Base-by-base conservation (phyloP, 2,113 vertebrate species). In the Leiothrix lutea region DNA sequence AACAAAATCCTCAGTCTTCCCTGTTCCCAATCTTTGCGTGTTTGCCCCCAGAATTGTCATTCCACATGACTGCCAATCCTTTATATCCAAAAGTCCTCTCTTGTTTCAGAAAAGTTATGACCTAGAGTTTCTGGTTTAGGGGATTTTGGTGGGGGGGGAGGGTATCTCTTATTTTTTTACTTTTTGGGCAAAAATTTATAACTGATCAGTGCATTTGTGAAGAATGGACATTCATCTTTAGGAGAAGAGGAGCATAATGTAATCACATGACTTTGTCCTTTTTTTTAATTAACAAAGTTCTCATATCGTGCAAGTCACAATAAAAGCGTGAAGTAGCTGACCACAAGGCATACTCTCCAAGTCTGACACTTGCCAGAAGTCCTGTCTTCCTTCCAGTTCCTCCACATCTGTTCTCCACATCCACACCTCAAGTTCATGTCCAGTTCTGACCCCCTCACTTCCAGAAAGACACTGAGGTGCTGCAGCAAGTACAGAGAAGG, bases 141-240 rank as follows among this genome's bases (percentile, higher is more conserved):
- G 2, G 7, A 0, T 12, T 33, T 67, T 38, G 20, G 44, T 21
- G 45, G 20, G 2, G 3, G 24, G 2, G 2, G 26, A 26, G 14
- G 6, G 26, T 4, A 1, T 26, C 1, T 51, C 38, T n/a, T 18
- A 29, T 65, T 35, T 53, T 71, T 60, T 80, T 22, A 50, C 11
- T 4, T 54, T 84, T 66, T 12, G 9, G 33, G 18, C 11, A 92
- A 84, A 38, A 24, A 13, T 64, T 74, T 81, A 20, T 31, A 38
- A 26, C 5, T 57, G 16, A 51, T 31, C 17, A 70, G 25, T 87
- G 38, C 16, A 74, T 67, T 87, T 90, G 6, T 45, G 29, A 78
- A 48, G 38, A 87, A 29, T 2, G 33, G 26, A 78, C 16, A 1
- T 3, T 74, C 14, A n/a, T 45, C 6, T 44, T 78, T 24, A 75